Evolutionary conservation across 2,113 vertebrate genomes (phyloP), one percentile per base, ranked within the genome.

Genomic region (Neoarius graeffei): DNA sequence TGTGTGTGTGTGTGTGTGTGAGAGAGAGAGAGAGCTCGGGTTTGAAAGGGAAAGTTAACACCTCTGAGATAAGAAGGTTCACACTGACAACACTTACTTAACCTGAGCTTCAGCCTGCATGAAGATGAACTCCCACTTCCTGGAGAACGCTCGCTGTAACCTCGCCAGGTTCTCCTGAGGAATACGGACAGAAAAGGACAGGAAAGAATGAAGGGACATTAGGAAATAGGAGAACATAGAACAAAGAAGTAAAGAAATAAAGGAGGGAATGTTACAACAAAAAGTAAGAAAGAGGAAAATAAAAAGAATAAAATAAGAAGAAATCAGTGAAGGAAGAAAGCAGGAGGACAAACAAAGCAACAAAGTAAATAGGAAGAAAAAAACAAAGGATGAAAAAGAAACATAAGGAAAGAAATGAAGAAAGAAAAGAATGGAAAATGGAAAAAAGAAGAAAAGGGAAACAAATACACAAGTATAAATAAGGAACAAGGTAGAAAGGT

Each of bases 91-190:
- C 93, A 99, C 98, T 95, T 97, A 99, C 98, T 98, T 99, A 89
- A 99, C 98, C 97, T 99, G 98, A 73, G 98, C 98, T 92, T 99
- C 98, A 79, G 98, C 98, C 96, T 99, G 98, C 98, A 99, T 99
- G 93, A 99, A 99, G 96, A 99, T 99, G 95, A 99, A 99, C 95
- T 99, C 98, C 98, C 98, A 99, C 93, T 99, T 99, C 88, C 98
- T 97, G 89, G 98, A 97, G 94, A 99, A 99, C 1, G 98, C 98
- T 93, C 98, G 95, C 95, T 99, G 98, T 85, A 99, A 96, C 93
- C 98, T 95, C 88, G 98, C 98, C 89, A 99, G 93, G 92, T 99
- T 99, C 94, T 99, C 98, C 98, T 99, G 94, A 93, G 86, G 15
- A 59, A 7, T 56, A 59, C 7, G 17, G 77, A 30, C 1, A 19